phyloP scores from a whole-genome alignment of 2,113 vertebrate genomes.

The Phylloscopus trochilus region DNA sequence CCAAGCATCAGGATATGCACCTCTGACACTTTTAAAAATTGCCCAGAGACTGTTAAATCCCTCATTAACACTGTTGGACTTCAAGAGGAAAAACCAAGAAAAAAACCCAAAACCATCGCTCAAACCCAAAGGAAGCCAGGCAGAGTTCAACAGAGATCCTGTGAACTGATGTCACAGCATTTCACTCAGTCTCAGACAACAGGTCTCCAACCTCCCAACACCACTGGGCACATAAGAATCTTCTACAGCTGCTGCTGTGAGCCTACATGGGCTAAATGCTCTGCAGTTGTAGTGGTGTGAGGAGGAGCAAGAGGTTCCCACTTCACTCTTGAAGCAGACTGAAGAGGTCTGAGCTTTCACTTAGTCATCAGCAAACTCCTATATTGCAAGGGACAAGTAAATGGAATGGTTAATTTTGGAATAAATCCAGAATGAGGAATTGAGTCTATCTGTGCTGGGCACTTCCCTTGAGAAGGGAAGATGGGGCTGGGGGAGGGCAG shows the following conservation, averaged over 20 bases:
- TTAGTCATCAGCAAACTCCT: neutral
- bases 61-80: neutral
- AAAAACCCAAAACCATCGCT: fast-evolving
- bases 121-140: neutral
- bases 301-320: neutral
- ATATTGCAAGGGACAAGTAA: neutral
- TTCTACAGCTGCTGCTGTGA: neutral
- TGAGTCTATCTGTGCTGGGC: neutral
- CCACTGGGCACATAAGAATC: neutral
- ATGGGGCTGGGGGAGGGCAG: fast-evolving
- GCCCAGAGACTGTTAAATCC: neutral
- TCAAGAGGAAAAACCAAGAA: neutral
- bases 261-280: neutral
- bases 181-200: neutral
- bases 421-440: neutral
- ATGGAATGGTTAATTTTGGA: neutral
- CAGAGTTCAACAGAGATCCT: neutral
- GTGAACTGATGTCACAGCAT: neutral
- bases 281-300: neutral
- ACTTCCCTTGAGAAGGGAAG: neutral
- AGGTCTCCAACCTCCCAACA: neutral
- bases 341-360: neutral
- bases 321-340: neutral
- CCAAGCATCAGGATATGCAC: neutral
- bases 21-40: neutral